Percentiles rank a stretch among this genome's conserved stretches.
These are phyloP conservation scores for Dryobotodes eremita DNA, from an alignment of 2,888 invertebrate genomes.

Conservation along the genomic window DNA sequence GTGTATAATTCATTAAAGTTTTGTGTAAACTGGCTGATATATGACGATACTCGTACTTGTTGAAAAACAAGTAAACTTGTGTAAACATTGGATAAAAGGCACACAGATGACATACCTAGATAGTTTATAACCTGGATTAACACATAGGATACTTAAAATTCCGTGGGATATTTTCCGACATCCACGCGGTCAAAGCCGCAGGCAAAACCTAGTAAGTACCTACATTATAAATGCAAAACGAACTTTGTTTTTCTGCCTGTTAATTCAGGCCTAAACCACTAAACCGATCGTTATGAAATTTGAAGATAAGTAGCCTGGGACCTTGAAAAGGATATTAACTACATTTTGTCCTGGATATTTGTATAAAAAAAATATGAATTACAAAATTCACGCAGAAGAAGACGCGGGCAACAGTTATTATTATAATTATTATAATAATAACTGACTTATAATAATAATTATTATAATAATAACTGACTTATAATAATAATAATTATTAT, in stretches of 20 bases:
- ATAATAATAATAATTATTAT: too few species aligned
- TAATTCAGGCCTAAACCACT: too few species aligned
- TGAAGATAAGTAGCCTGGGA: not conserved
- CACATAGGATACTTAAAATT: not conserved
- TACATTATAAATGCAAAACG: too few species aligned
- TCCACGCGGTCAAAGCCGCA: too few species aligned
- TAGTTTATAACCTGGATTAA: not conserved
- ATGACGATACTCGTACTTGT: not conserved
- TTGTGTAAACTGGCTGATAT: not conserved
- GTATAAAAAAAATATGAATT: not conserved
- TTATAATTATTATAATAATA: not conserved
- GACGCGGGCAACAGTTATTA: not conserved
- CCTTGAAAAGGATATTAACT: not conserved
- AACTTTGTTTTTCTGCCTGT: too few species aligned
- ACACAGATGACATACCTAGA: not conserved
- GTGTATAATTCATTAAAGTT: not conserved
- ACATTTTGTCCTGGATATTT: not conserved
- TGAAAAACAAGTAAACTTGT: not conserved
- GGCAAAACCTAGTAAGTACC: too few species aligned
- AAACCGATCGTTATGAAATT: too few species aligned
- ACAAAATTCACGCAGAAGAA: not conserved
- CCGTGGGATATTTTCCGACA: not conserved
- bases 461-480: too few species aligned
- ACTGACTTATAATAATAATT: too few species aligned
- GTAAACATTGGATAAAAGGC: not conserved